Base-by-base conservation (phyloP, 2,888 invertebrate genomes). In the Aspidiotus rigidus region DNA sequence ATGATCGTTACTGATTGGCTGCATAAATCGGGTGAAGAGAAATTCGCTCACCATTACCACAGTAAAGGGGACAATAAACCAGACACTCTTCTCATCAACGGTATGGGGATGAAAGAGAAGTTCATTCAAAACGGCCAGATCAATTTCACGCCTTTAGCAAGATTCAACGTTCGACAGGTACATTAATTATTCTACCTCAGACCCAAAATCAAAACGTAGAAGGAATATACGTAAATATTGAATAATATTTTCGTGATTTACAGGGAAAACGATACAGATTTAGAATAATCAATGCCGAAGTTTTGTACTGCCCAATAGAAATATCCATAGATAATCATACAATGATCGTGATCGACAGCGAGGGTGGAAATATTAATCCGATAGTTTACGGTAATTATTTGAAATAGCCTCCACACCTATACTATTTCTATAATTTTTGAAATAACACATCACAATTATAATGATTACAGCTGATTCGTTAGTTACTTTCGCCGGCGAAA, bases 401-500 rank as follows among this genome's bases (percentile, higher is more conserved):
- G 2, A n/a, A 49, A 49, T 49, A 49, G n/a, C n/a, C 49, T 49
- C 6, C 49, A 49, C 6, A 49, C 11, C n/a, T 28, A 28, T 28
- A 28, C 28, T 28, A 1, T 28, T 28, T 28, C 28, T 28, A 28
- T 28, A 28, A 1, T 28, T 28, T 28, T 28, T 5, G 28, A 28
- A 3, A 28, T 28, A 5, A 28, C 28, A 3, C 28, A 28, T 28
- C 28, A 28, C 71, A 71, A 69, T 71, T 28, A 28, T 28, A 28
- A 28, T 69, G 41, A 62, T 76, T 76, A 7, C 73, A 83, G 86
- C 83, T 55, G 81, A 83, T 53, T 83, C 85, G 0, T 76, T 87
- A 64, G 89, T 93, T 5, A 87, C 87, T 7, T 93, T 92, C 76
- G 91, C 93, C 0, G 94, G 94, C 0, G 94, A 94, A 77, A 81